Conservation (phyloP, 2,888 invertebrate species). For the Autographa gamma region DNA sequence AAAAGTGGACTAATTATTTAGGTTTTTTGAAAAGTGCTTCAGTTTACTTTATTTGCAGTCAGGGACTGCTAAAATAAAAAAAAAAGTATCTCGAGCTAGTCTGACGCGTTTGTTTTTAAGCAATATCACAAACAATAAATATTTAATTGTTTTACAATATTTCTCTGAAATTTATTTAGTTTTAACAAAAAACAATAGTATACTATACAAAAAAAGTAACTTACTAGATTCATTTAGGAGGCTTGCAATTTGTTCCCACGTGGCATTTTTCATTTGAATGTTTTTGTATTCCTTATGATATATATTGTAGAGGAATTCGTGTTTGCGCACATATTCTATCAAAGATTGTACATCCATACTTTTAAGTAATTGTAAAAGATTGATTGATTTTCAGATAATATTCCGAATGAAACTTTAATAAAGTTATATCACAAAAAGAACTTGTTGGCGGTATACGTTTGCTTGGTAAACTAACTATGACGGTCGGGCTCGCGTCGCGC, state of each 20-base stretch:
- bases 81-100: too few relatives aligned
- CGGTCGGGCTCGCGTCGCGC: conserved; percentile 32
- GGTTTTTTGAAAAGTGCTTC: neutral
- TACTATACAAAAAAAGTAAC: conserved; percentile 18
- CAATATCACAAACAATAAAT: too few relatives aligned
- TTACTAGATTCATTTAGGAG: conserved; percentile 56
- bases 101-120: too few relatives aligned
- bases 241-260: conserved; percentile 54
- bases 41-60: too few relatives aligned
- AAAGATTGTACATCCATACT: conserved; percentile 52
- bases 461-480: conserved; percentile 31
- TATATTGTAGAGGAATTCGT: conserved; percentile 52
- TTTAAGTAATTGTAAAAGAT: conserved; percentile 16
- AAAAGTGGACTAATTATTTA: conserved; percentile 18
- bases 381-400: neutral
- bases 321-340: conserved; percentile 49
- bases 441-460: neutral
- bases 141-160: too few relatives aligned
- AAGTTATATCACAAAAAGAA: neutral
- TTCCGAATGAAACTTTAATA: neutral
- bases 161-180: too few relatives aligned
- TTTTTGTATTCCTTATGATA: conserved; percentile 57
- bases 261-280: conserved; percentile 43
- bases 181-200: neutral
- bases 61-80: too few relatives aligned